Evolutionary conservation across 2,113 vertebrate species (phyloP), one percentile per base, ranked within the genome.

Genomic region (Dicerorhinus sumatrensis): DNA sequence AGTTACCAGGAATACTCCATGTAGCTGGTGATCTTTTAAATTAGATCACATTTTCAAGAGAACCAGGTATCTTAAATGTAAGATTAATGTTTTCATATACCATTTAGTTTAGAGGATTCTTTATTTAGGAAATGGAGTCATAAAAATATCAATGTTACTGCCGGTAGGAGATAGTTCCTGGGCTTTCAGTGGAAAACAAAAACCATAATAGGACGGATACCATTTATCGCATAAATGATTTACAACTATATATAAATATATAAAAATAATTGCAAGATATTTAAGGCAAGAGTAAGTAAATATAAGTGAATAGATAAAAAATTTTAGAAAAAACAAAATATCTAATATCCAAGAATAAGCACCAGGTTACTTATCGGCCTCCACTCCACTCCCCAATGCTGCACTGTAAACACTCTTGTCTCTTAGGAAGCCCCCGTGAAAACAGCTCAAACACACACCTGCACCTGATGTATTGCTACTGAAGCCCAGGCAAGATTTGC

Each of bases 381-480:
- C 29, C 8, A 2, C 3, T 8, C 56, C 6, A 1, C 1, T 20
- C 12, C 51, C 62, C 75, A 10, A 0, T 3, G 46, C 56, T 48
- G 3, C 2, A 18, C 20, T 58, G 20, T 23, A 16, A 25, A 36
- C 14, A 3, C 3, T n/a, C 4, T 5, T 29, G 33, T 70, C 42
- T 23, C 48, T 25, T 25, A 3, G 51, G 20, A n/a, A 10, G 75
- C 2, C 60, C 23, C 25, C 0, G 0, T 21, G 10, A 87, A 72
- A 23, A 12, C 14, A 9, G 2, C 58, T 39, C 65, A 1, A 2
- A 93, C 23, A 97, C 98, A 96, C 98, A 99, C 99, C 99, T 99
- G 99, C 95, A 99, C 99, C 99, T 99, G 99, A 98, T 99, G 99
- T 98, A 99, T 99, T 96, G 99, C 99, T 98, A 99, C 99, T 18